Evolutionary conservation across 2,888 invertebrate genomes (phyloP), one percentile per base, ranked within the genome.

Genomic region (Cerastoderma edule): DNA sequence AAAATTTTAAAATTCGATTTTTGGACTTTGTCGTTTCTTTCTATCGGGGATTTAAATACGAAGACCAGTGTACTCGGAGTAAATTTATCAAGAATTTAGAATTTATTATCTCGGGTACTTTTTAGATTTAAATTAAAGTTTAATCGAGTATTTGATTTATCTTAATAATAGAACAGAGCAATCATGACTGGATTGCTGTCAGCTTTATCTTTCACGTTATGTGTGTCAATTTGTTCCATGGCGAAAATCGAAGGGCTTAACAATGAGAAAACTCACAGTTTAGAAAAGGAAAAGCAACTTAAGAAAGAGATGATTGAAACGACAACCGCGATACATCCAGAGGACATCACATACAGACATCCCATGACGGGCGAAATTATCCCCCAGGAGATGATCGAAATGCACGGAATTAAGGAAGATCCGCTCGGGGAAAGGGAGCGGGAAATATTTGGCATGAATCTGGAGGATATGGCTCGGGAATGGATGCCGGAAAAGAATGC

Each of bases 331-430:
- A 8, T 24, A 19, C n/a, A 16, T 33, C 39, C 35, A 10, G n/a
- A 3, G 16, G 24, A 39, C 1, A 60, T 19, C n/a, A 33, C 60
- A 2, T 60, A 60, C 30, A 60, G 1, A 33, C 22, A 60, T 39
- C 60, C 63, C 54, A 22, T 57, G 53, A 68, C 74, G 1, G 72
- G 63, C 50, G 76, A 71, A 6, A 74, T 76, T 50, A 78, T 79
- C 57, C 76, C 76, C 22, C 32, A 71, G 53, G 74, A 78, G n/a
- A 76, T 74, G 57, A 46, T 79, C n/a, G 73, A 79, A 5, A 32
- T 44, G 27, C 75, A 72, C 46, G 57, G 67, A 32, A 77, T 80
- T 33, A 65, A 65, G 39, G 76, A 76, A 53, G 75, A 75, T 35
- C 76, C 75, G 13, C 56, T 67, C 1, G 57, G 30, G 3, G 73